Evolutionary conservation across 2,888 invertebrate genomes (phyloP).

Genomic region (Epirrita christyi): DNA sequence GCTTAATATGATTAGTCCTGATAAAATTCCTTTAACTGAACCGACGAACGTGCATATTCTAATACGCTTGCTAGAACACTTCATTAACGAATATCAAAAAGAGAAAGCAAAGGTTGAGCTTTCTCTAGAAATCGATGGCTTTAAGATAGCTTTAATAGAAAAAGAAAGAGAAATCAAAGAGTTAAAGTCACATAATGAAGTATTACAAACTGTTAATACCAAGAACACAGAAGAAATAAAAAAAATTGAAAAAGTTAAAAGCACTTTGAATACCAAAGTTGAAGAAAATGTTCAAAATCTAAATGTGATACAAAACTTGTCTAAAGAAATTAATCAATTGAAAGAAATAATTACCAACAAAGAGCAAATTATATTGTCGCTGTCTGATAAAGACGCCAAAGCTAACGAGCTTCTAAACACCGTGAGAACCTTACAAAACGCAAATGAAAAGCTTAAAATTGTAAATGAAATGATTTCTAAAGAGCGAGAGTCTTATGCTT

Average conservation of each 20-base stretch:
- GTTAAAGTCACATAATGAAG: constrained; percentile 43
- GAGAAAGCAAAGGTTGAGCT: constrained; percentile 48
- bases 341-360: constrained; percentile 50
- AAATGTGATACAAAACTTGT: constrained; percentile 48
- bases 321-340: constrained; percentile 55
- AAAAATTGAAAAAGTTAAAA: constrained; percentile 49
- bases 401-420: constrained; percentile 47
- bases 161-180: constrained; percentile 52
- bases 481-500: constrained; percentile 61
- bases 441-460: constrained; percentile 55
- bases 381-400: constrained; percentile 47
- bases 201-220: constrained; percentile 48
- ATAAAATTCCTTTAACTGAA: constrained; percentile 44
- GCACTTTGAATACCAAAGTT: constrained; percentile 49
- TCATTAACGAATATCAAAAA: constrained; percentile 44
- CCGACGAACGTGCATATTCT: constrained; percentile 50
- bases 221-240: constrained; percentile 45
- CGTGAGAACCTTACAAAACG: constrained; percentile 48
- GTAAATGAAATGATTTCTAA: constrained; percentile 57
- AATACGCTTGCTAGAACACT: constrained; percentile 50
- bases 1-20: constrained; percentile 47
- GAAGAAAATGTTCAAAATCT: constrained; percentile 56
- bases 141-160: constrained; percentile 47
- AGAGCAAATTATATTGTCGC: constrained; percentile 46
- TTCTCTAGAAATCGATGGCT: constrained; percentile 47